phyloP scores from a whole-genome alignment of 2,797 vertebrate species.

The Coilia nasus region DNA sequence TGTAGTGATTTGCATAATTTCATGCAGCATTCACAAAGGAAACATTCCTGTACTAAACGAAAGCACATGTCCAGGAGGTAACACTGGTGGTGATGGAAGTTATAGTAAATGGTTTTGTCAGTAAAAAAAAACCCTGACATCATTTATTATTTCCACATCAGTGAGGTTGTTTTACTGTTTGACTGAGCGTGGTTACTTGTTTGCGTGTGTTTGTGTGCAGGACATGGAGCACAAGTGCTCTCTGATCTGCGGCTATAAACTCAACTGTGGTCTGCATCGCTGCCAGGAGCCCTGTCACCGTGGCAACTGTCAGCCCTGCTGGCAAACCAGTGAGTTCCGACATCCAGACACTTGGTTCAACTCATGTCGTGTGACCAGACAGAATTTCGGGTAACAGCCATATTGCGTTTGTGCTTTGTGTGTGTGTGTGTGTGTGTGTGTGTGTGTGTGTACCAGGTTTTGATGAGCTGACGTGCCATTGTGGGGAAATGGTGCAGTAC shows the following conservation, averaged over 20 bases:
- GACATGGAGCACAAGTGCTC: conserved; percentile 89
- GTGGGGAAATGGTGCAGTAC: conserved; percentile 89
- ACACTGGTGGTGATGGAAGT: background rate
- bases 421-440: conserved; percentile 25
- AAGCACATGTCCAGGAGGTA: background rate
- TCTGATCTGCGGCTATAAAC: conserved; percentile 93
- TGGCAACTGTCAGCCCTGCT: conserved; percentile 95
- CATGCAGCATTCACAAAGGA: background rate
- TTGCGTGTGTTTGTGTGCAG: conserved; percentile 62
- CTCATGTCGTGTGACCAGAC: background rate
- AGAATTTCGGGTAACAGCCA: background rate
- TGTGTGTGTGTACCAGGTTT: conserved; percentile 79
- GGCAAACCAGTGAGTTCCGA: conserved; percentile 91
- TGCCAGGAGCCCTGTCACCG: conserved; percentile 97
- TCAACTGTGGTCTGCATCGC: conserved; percentile 94
- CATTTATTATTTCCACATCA: background rate
- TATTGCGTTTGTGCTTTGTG: background rate
- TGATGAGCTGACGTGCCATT: conserved; percentile 95
- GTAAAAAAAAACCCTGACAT: background rate
- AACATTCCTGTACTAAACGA: background rate
- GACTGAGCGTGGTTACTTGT: background rate
- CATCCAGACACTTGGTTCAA: background rate
- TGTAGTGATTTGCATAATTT: conserved; percentile 6
- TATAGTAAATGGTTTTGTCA: background rate
- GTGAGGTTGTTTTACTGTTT: background rate